Conservation (phyloP, 2,797 vertebrate species). For the Sebastes hubbsi region DNA sequence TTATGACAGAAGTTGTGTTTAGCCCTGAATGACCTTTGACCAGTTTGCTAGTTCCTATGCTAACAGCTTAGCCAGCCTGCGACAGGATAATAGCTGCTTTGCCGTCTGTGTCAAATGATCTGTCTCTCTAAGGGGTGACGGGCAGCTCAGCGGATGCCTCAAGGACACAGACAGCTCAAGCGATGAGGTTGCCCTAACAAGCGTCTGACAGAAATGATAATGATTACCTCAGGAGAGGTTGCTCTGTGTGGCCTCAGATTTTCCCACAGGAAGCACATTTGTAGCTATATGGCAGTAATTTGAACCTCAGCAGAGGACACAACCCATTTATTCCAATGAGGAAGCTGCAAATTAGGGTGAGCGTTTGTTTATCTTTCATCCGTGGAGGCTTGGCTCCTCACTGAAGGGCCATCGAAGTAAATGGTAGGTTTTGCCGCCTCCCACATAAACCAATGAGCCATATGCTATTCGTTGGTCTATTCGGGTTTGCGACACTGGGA, state of each 20-base stretch:
- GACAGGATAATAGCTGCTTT: constrained; percentile 30
- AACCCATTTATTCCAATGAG: constrained; percentile 43
- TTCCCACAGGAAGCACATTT: constrained; percentile 54
- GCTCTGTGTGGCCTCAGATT: constrained; percentile 36
- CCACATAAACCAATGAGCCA: constrained; percentile 42
- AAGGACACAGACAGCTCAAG: constrained; percentile 59
- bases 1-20: neutral
- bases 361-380: constrained; percentile 56
- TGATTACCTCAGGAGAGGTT: constrained; percentile 56
- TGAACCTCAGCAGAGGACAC: constrained; percentile 40
- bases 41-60: constrained; percentile 7
- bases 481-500: constrained; percentile 12
- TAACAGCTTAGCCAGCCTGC: constrained; percentile 29
- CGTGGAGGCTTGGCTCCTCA: constrained; percentile 2
- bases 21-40: constrained; percentile 30
- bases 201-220: constrained; percentile 68
- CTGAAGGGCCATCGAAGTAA: constrained; percentile 30
- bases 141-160: constrained; percentile 53
- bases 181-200: constrained; percentile 61
- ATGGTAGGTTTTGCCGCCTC: constrained; percentile 20
- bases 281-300: constrained; percentile 46
- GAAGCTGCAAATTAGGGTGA: constrained; percentile 39
- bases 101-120: constrained; percentile 55
- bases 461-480: constrained; percentile 25
- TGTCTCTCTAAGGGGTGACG: constrained; percentile 39